Evolutionary conservation across 2,113 vertebrate genomes (phyloP), one percentile per base, ranked within the genome.

Genomic region (Malurus melanocephalus): DNA sequence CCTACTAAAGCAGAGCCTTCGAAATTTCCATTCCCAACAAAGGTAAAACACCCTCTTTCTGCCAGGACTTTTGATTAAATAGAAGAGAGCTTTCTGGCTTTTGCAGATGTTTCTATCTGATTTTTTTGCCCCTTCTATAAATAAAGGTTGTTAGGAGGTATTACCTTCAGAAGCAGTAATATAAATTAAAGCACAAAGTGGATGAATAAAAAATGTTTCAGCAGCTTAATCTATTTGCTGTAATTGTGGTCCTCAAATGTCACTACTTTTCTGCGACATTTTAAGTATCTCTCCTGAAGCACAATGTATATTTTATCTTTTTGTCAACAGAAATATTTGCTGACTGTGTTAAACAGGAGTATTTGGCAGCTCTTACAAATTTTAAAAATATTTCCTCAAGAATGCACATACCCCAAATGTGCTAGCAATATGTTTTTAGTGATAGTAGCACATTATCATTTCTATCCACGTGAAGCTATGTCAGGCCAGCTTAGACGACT

Each of bases 1-100:
- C 98, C 98, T 23, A 96, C 96, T 80, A 97, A 98, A 77, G 93
- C 97, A 24, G 98, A 98, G 89, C 92, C 98, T 52, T 96, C 98
- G 84, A 98, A 97, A 91, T 98, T 98, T 93, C 96, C 95, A 7
- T 97, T 98, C 86, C 97, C 97, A 38, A 30, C 96, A 66, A 98
- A 99, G 98, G 99, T 99, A 96, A 96, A 92, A 17, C 17, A 45
- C 6, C 1, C 2, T 60, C 17, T 64, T 71, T 49, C 71, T 66
- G 33, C n/a, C 56, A 83, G 32, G 32, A 26, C 53, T 91, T 82
- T 27, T 48, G 45, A 62, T 66, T 33, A 62, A 28, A 33, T 23
- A 22, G n/a, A 52, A 60, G 32, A 85, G 57, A 33, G 22, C n/a
- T 91, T 85, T 89, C 19, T 2, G 1, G 21, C 52, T 75, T 56